Base-by-base conservation (phyloP, 2,113 vertebrate genomes). In the Varanus salvator region DNA sequence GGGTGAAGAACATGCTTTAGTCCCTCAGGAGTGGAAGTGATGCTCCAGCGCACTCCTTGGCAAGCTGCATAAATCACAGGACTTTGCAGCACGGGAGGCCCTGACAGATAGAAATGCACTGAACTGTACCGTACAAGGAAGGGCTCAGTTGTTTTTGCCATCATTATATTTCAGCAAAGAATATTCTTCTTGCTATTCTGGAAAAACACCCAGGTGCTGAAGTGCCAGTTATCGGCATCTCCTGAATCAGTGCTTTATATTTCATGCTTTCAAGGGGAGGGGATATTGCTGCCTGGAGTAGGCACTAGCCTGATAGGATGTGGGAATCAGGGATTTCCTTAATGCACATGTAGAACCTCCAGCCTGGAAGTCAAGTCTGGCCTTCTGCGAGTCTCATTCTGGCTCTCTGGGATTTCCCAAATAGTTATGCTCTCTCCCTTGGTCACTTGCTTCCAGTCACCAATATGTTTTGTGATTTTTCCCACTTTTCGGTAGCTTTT, bases 111-210 rank as follows among this genome's bases (percentile, higher is more conserved):
- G 52, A 4, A 91, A 8, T 86, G 64, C 44, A 83, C 15, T 88
- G 84, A 92, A 0, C 0, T 88, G 68, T 31, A 0, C 4, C 83
- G 38, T 89, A 68, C 7, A 0, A 12, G 48, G 60, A 83, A 86
- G 44, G n/a, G 38, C 68, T 81, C 64, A n/a, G 52, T 17, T 86
- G 75, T 4, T 71, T 91, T 86, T 77, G 84, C 86, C 60, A 69
- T 74, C 68, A 21, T 93, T 57, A 64, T 64, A 64, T 1, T 1
- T 91, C 87, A 82, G 0, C 57, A 27, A 91, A 84, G 29, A 60
- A 82, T 60, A 75, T 89, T 64, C 71, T 72, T 52, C 69, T 34
- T 83, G 34, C 31, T n/a, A 48, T 14, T 82, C 54, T 89, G 52
- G 34, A 75, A 54, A 72, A 83, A 44, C n/a, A 75, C 83, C 64